phyloP scores from a whole-genome alignment of 1,140 invertebrate species.

The Zophobas atratus region DNA sequence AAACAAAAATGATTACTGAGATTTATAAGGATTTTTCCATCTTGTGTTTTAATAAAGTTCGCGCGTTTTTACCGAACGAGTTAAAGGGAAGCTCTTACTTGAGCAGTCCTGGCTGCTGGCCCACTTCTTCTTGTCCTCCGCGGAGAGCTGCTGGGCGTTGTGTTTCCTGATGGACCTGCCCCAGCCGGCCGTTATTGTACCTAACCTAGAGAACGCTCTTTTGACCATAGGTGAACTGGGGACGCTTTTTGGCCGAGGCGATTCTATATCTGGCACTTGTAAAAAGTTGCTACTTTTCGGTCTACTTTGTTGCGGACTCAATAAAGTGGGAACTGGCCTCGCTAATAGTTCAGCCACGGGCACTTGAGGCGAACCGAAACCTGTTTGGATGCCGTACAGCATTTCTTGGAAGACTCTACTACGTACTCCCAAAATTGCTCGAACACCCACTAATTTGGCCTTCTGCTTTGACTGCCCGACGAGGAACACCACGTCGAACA shows the following conservation, averaged over 20 bases:
- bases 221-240: slow-evolving; percentile 96
- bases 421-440: slow-evolving; percentile 89
- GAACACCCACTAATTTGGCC: slow-evolving; percentile 88
- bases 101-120: slow-evolving; percentile 93
- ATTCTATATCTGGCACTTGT: slow-evolving; percentile 73
- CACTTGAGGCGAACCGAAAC: slow-evolving; percentile 93
- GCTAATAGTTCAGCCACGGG: slow-evolving; percentile 90
- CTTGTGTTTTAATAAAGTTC: too few species aligned
- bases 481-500: slow-evolving; percentile 93
- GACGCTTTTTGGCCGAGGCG: slow-evolving; percentile 88
- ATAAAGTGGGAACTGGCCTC: slow-evolving; percentile 84
- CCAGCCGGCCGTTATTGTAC: slow-evolving; percentile 92
- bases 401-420: slow-evolving; percentile 94
- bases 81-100: slow-evolving; percentile 70
- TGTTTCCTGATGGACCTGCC: slow-evolving; percentile 86
- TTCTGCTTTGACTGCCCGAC: slow-evolving; percentile 94
- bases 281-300: slow-evolving; percentile 94
- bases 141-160: slow-evolving; percentile 78
- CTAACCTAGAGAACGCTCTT: slow-evolving; percentile 89
- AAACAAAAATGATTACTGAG: too few species aligned
- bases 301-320: slow-evolving; percentile 83
- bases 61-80: background rate
- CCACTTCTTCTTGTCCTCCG: slow-evolving; percentile 94
- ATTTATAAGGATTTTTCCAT: too few species aligned
- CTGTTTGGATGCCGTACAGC: slow-evolving; percentile 94